phyloP scores from a whole-genome alignment of 2,888 invertebrate genomes.

The Lordiphosa fenestrarum region DNA sequence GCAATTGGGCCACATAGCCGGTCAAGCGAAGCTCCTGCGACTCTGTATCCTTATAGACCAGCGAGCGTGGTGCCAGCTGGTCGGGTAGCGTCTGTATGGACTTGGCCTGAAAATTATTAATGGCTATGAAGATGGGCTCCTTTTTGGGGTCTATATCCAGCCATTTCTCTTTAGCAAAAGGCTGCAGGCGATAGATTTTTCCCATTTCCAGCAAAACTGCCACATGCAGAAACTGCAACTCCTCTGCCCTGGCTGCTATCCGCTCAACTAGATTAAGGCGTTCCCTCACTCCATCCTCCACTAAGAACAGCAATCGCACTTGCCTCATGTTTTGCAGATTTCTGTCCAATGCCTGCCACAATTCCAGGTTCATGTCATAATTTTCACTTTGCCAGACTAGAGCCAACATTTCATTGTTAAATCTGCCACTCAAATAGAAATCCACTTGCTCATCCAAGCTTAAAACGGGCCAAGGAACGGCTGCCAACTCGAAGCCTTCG shows the following conservation, averaged over 20 bases:
- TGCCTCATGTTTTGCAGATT: slow-evolving; percentile 52
- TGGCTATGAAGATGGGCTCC: slow-evolving; percentile 18
- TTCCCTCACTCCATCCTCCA: not conserved
- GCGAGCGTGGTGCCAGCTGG: slow-evolving; percentile 34
- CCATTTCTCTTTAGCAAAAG: slow-evolving; percentile 37
- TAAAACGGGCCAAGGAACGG: slow-evolving; percentile 26
- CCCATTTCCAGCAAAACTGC: slow-evolving; percentile 2
- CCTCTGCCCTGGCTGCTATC: slow-evolving; percentile 6
- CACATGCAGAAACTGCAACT: slow-evolving; percentile 31
- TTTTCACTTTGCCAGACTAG: slow-evolving; percentile 34
- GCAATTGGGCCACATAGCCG: slow-evolving; percentile 38
- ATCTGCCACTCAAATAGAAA: slow-evolving; percentile 21
- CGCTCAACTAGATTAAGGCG: not conserved
- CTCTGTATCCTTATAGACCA: slow-evolving; percentile 33
- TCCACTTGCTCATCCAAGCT: slow-evolving; percentile 24
- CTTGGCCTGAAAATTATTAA: slow-evolving; percentile 29
- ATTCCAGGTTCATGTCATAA: slow-evolving; percentile 17
- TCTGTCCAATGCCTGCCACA: slow-evolving; percentile 42
- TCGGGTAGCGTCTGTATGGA: slow-evolving; percentile 40
- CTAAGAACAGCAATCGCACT: slow-evolving; percentile 15
- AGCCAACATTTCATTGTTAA: slow-evolving; percentile 45
- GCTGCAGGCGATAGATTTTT: slow-evolving; percentile 37
- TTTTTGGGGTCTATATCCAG: not conserved
- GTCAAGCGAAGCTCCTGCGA: slow-evolving; percentile 20
- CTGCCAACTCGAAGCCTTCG: slow-evolving; percentile 2